Conservation (phyloP, 2,888 invertebrate genomes). For the Suillia variegata region DNA sequence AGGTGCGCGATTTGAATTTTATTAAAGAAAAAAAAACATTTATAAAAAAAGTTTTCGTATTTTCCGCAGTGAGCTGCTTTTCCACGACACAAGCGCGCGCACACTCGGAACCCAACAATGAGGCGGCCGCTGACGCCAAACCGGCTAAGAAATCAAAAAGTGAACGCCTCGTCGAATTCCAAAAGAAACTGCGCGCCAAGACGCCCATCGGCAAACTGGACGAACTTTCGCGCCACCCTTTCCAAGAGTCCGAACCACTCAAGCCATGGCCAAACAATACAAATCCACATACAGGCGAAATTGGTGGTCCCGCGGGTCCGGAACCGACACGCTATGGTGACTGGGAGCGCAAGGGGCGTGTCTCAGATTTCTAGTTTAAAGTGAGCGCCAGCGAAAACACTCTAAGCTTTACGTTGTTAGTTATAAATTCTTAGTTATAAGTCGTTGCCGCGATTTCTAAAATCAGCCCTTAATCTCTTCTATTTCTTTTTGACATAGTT, state of each 20-base stretch:
- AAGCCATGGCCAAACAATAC: constrained; percentile 83
- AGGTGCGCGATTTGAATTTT: constrained; percentile 35
- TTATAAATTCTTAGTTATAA: constrained; percentile 26
- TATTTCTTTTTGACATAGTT: constrained; percentile 1
- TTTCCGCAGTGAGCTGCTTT: constrained; percentile 38
- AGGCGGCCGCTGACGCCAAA: constrained; percentile 37
- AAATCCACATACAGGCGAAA: constrained; percentile 93
- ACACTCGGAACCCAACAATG: constrained; percentile 4
- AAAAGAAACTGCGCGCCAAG: constrained; percentile 75
- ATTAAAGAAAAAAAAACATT: neutral
- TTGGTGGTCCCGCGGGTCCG: constrained; percentile 93
- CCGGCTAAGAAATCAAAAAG: constrained; percentile 56
- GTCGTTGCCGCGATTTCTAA: constrained; percentile 30
- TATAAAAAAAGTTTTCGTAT: neutral
- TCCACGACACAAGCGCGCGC: constrained; percentile 37
- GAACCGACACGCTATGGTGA: constrained; percentile 99
- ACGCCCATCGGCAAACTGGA: constrained; percentile 76
- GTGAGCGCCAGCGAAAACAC: neutral
- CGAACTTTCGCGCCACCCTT: constrained; percentile 74
- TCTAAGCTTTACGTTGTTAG: constrained; percentile 29
- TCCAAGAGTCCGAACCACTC: constrained; percentile 82
- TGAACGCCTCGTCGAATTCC: constrained; percentile 70
- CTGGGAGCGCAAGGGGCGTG: constrained; percentile 98
- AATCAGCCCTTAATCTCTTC: constrained; percentile 26
- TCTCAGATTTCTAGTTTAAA: constrained; percentile 82